These are phyloP conservation scores for Zenarchopterus dispar DNA, from an alignment of 2,797 vertebrate species.

Conservation along the genomic window DNA sequence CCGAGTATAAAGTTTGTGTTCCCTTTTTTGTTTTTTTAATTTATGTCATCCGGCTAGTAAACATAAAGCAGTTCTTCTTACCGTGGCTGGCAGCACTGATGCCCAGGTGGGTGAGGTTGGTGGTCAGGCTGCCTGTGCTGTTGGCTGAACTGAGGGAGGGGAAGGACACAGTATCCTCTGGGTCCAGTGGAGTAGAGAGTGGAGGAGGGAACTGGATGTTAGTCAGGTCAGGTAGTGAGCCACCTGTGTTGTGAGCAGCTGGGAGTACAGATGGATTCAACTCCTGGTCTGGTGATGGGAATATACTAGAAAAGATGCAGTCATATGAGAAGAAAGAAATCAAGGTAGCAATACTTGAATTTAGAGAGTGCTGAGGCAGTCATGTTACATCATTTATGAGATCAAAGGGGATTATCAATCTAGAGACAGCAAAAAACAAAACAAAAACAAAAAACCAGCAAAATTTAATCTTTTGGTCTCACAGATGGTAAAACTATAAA, in stretches of 20 bases:
- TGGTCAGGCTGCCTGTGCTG: slow-evolving; percentile 91
- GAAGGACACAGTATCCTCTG: slow-evolving; percentile 90
- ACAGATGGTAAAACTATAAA: too few species aligned
- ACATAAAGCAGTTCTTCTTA: slow-evolving; percentile 49
- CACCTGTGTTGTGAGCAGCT: slow-evolving; percentile 91
- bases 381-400: too few species aligned
- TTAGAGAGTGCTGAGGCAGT: too few species aligned
- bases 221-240: slow-evolving; percentile 96
- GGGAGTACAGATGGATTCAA: slow-evolving; percentile 89
- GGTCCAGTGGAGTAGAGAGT: slow-evolving; percentile 94
- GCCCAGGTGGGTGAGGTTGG: slow-evolving; percentile 95
- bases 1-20: too few species aligned
- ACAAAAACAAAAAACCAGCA: too few species aligned
- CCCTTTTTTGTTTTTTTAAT: too few species aligned
- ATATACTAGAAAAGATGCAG: slow-evolving; percentile 84
- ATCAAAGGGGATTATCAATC: too few species aligned
- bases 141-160: slow-evolving; percentile 88
- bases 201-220: slow-evolving; percentile 99
- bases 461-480: too few species aligned
- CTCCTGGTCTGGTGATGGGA: slow-evolving; percentile 95
- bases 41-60: not conserved
- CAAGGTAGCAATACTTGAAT: too few species aligned
- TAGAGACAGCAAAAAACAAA: too few species aligned
- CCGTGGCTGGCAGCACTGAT: slow-evolving; percentile 89
- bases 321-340: not conserved